Conservation (phyloP, 1,140 invertebrate species). For the Nomia melanderi region DNA sequence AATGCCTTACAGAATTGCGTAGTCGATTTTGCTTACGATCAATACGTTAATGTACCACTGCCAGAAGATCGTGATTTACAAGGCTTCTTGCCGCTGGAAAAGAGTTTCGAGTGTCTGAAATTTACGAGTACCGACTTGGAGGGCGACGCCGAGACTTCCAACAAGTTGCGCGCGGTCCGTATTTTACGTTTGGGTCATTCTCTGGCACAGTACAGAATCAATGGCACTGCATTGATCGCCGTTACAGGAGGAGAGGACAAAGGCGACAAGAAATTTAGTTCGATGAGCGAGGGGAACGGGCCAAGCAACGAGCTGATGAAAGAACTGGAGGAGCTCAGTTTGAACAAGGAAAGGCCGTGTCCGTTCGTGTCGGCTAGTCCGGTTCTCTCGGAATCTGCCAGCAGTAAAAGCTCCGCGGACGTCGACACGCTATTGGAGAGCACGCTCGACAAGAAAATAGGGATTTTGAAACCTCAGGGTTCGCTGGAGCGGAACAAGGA, state of each 20-base stretch:
- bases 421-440: constrained; percentile 64
- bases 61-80: constrained; percentile 90
- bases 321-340: constrained; percentile 76
- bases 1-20: constrained; percentile 84
- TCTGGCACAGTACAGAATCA: constrained; percentile 78
- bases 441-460: constrained; percentile 82
- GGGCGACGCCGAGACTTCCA: constrained; percentile 63
- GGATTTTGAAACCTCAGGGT: constrained; percentile 87
- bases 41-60: constrained; percentile 84
- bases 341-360: constrained; percentile 72
- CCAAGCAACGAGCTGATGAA: constrained; percentile 76
- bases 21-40: constrained; percentile 77
- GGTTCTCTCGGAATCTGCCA: constrained; percentile 73
- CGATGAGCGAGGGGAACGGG: constrained; percentile 63
- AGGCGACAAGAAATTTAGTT: constrained; percentile 64
- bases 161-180: constrained; percentile 77
- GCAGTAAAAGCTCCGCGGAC: constrained; percentile 72
- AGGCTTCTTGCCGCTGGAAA: constrained; percentile 89
- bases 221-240: constrained; percentile 73
- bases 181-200: constrained; percentile 80
- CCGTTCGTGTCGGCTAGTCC: constrained; percentile 67
- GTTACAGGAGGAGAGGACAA: constrained; percentile 58
- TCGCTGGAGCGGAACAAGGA: constrained; percentile 84
- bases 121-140: constrained; percentile 79
- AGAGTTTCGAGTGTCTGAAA: constrained; percentile 79